These are phyloP conservation scores for Leptopilina drosophilae DNA, from an alignment of 2,888 invertebrate species.

Conservation along the genomic window DNA sequence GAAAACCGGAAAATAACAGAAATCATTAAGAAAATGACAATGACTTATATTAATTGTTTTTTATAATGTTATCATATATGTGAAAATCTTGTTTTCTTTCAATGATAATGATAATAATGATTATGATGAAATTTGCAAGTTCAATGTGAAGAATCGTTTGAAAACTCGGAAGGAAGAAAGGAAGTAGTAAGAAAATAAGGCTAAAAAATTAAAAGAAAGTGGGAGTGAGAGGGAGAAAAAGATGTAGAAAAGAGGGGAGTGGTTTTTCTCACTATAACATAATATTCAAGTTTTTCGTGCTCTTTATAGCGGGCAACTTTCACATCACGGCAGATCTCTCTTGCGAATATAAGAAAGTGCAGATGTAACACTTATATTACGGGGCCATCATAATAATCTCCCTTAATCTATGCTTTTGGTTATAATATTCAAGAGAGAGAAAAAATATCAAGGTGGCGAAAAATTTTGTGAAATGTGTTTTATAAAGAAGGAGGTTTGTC, in stretches of 20 bases:
- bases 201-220: background rate
- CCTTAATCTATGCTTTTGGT: slow-evolving; percentile 52
- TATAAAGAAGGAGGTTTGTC: background rate
- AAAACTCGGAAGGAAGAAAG: slow-evolving; percentile 20
- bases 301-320: slow-evolving; percentile 61
- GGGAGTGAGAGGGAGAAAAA: background rate
- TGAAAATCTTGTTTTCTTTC: slow-evolving; percentile 11
- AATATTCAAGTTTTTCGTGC: slow-evolving; percentile 43
- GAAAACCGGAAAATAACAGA: too few relatives aligned
- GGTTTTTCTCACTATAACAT: slow-evolving; percentile 47
- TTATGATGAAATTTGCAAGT: slow-evolving; percentile 55
- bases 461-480: background rate
- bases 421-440: background rate
- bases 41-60: background rate
- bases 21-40: too few relatives aligned
- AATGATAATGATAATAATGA: background rate
- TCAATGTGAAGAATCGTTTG: slow-evolving; percentile 61
- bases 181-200: slow-evolving; percentile 9
- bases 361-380: slow-evolving; percentile 74
- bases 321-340: slow-evolving; percentile 57
- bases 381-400: slow-evolving; percentile 62
- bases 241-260: background rate
- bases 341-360: slow-evolving; percentile 69
- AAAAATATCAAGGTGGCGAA: background rate
- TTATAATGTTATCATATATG: background rate